Evolutionary conservation across 2,888 invertebrate species (phyloP), one percentile per base, ranked within the genome.

Genomic region (Drosophila austrosaltans): DNA sequence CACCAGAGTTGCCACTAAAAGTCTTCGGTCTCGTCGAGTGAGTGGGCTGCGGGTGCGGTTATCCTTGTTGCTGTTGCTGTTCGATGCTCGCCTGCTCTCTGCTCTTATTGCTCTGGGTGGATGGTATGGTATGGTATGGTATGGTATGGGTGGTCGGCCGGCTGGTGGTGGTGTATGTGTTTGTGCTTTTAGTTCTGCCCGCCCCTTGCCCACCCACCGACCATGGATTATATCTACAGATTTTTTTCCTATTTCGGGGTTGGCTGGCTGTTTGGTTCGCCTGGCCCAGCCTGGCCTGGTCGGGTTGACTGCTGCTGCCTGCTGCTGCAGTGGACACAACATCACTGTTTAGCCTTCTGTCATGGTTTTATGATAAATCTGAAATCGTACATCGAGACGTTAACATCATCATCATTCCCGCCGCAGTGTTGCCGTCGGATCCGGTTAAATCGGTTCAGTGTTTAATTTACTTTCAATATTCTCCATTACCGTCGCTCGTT

Each of bases 351-450:
- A 89, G 89, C 87, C 48, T 85, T 76, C 83, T 90, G 90, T 90
- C 89, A 87, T 82, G 90, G 87, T 90, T 90, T 89, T 91, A 90
- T 91, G 90, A 91, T 90, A 91, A 91, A 91, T 91, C 90, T 90
- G 82, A 87, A 89, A 90, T 89, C 82, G 90, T 87, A 90, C 82
- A 89, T 91, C 91, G 89, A 89, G 89, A 88, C 86, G 89, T 82
- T 85, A 90, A 90, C 91, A 91, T 87, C 90, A 90, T 89, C 89
- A 82, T 87, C 85, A 56, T 54, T 16, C 53, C 36, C 42, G 64
- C 60, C 6, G 71, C 16, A 36, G 39, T 40, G 32, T 39, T 63
- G 72, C 72, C 76, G 66, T 75, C 77, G 72, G 67, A 67, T 61
- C 67, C 48, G 30, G 16, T 59, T 42, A 63, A 53, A 20, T 58